Percentiles rank a stretch among this genome's conserved stretches.
phyloP scores from a whole-genome alignment of 2,113 vertebrate species.

The Cebus imitator region DNA sequence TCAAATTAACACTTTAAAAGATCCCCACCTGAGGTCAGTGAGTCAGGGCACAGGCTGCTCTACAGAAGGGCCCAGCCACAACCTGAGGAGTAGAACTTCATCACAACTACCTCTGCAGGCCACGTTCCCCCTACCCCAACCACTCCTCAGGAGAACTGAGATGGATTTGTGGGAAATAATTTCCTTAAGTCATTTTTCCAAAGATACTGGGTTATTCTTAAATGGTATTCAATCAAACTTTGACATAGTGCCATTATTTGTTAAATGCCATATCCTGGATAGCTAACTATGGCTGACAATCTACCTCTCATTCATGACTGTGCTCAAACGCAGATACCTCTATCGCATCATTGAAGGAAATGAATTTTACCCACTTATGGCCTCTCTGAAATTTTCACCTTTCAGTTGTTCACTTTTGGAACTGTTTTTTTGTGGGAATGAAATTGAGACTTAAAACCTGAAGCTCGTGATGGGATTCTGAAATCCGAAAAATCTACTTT shows the following conservation, averaged over 20 bases:
- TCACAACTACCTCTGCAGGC: not conserved
- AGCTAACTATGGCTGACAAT: not conserved
- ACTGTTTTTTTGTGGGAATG: not conserved
- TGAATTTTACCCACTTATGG: not conserved
- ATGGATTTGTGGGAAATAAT: not conserved
- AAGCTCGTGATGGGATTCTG: not conserved
- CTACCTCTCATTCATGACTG: not conserved
- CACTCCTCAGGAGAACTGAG: not conserved
- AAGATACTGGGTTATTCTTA: not conserved
- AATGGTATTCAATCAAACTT: not conserved
- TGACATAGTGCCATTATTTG: not conserved
- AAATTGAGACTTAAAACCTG: slow-evolving; percentile 7
- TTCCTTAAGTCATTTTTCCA: slow-evolving; percentile 13
- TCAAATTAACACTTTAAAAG: not conserved
- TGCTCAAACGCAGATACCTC: not conserved
- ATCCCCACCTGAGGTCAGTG: not conserved
- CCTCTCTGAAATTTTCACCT: not conserved
- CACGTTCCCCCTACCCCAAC: too few relatives aligned
- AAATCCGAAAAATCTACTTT: not conserved
- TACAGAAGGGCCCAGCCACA: not conserved
- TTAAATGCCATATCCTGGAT: not conserved
- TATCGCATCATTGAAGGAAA: not conserved
- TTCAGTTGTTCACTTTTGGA: not conserved
- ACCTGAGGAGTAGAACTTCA: not conserved
- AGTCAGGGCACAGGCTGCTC: not conserved